Evolutionary conservation across 2,797 vertebrate genomes (phyloP).

Genomic region (Euthynnus affinis): DNA sequence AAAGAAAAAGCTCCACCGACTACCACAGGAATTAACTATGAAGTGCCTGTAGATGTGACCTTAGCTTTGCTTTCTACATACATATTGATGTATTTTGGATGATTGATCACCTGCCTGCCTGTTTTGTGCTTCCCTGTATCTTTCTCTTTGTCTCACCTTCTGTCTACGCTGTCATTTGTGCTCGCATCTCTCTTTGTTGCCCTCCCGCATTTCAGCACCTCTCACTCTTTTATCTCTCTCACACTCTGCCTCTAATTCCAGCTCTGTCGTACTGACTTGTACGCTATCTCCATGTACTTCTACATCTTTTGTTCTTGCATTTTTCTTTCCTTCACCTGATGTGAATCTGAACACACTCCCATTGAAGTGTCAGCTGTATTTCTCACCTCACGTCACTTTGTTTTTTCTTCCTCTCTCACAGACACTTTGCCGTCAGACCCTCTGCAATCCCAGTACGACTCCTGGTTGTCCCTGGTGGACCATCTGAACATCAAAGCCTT

Average conservation of each 20-base stretch:
- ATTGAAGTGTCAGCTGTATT: neutral
- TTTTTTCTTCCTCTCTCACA: slow-evolving; percentile 55
- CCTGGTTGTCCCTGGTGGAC: slow-evolving; percentile 93
- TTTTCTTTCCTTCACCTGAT: slow-evolving; percentile 9
- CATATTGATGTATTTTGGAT: slow-evolving; percentile 52
- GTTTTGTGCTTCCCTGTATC: slow-evolving; percentile 40
- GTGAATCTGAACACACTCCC: slow-evolving; percentile 6
- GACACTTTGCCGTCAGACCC: slow-evolving; percentile 90
- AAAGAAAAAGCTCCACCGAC: slow-evolving; percentile 14
- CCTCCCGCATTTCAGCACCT: slow-evolving; percentile 20
- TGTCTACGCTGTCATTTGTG: slow-evolving; percentile 28
- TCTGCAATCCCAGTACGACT: slow-evolving; percentile 90
- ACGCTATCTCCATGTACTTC: neutral
- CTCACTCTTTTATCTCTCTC: slow-evolving; percentile 26
- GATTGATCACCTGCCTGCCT: slow-evolving; percentile 63
- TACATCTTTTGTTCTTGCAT: slow-evolving; percentile 8
- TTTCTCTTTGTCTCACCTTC: slow-evolving; percentile 44
- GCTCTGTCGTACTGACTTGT: slow-evolving; percentile 32
- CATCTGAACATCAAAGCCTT: slow-evolving; percentile 95
- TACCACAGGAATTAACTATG: slow-evolving; percentile 16
- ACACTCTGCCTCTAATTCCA: slow-evolving; percentile 42
- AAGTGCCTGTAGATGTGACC: slow-evolving; percentile 14
- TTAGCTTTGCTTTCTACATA: slow-evolving; percentile 25
- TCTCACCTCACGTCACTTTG: slow-evolving; percentile 5
- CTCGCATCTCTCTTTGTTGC: slow-evolving; percentile 17